These are phyloP conservation scores for Chelonus insularis DNA, from an alignment of 1,140 invertebrate genomes.

Conservation along the genomic window DNA sequence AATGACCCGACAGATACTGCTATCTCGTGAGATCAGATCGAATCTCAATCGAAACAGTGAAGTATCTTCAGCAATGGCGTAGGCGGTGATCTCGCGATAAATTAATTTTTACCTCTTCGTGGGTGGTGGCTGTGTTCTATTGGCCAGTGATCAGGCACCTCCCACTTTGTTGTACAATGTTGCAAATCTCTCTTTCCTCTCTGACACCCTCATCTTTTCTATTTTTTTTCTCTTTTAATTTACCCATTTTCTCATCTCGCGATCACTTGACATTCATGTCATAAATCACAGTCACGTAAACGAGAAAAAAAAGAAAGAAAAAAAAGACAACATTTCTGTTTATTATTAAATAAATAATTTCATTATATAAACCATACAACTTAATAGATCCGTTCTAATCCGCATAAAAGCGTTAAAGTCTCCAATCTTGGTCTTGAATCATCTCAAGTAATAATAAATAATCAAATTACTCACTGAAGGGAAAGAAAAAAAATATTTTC, in stretches of 20 bases:
- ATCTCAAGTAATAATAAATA: no score
- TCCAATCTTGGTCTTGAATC: no score
- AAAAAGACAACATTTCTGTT: no score
- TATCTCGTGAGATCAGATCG: slow-evolving; percentile 38
- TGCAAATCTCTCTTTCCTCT: neutral
- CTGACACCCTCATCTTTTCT: neutral
- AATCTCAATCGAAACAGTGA: slow-evolving; percentile 1
- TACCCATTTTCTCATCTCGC: neutral
- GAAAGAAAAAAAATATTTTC: no score
- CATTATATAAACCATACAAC: no score
- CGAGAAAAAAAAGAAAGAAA: no score
- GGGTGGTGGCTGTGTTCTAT: slow-evolving; percentile 48
- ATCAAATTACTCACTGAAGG: no score
- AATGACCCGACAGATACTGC: slow-evolving; percentile 40
- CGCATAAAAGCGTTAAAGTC: no score
- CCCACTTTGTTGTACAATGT: slow-evolving; percentile 37
- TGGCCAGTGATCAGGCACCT: slow-evolving; percentile 45
- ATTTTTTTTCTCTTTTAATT: neutral
- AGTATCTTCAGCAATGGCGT: slow-evolving; percentile 44
- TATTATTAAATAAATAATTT: no score
- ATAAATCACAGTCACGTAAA: slow-evolving; percentile 8
- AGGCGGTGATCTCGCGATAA: slow-evolving; percentile 49
- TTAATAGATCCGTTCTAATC: no score
- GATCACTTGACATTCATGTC: neutral
- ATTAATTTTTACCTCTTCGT: slow-evolving; percentile 51